Percentiles rank a stretch among this genome's conserved stretches.
These are phyloP conservation scores for Pseudachorutes palmiensis DNA, from an alignment of 1,140 invertebrate genomes.

Conservation along the genomic window DNA sequence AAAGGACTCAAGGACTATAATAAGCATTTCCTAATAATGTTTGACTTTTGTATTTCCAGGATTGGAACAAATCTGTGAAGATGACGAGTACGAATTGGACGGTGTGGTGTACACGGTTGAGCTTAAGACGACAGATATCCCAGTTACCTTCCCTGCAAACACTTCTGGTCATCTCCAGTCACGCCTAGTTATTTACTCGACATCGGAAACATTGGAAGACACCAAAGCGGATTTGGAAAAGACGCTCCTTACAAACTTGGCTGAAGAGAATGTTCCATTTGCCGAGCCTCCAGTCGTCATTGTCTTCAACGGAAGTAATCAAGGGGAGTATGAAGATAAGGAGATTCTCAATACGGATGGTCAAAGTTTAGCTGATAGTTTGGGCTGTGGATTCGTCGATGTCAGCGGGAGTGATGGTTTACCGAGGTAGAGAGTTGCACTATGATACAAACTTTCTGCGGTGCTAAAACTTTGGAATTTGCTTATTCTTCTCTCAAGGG, in stretches of 20 bases:
- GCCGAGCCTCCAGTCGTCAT: slow-evolving; percentile 57
- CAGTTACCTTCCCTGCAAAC: slow-evolving; percentile 24
- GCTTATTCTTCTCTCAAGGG: too few relatives aligned
- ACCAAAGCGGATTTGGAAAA: slow-evolving; percentile 84
- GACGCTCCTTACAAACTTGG: slow-evolving; percentile 79
- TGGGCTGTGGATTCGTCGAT: slow-evolving; percentile 38
- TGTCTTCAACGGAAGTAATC: slow-evolving; percentile 27
- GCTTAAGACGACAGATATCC: slow-evolving; percentile 32
- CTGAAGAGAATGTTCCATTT: slow-evolving; percentile 79
- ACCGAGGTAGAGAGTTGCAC: slow-evolving; percentile 19
- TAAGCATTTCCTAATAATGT: too few relatives aligned
- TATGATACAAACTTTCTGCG: too few relatives aligned
- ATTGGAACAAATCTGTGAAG: slow-evolving; percentile 56
- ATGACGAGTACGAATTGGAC: slow-evolving; percentile 77
- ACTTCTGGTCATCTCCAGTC: slow-evolving; percentile 34
- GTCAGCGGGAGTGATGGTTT: slow-evolving; percentile 26
- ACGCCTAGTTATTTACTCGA: slow-evolving; percentile 64
- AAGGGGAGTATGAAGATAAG: slow-evolving; percentile 27
- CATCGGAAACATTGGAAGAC: slow-evolving; percentile 83
- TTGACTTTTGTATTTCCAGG: slow-evolving; percentile 20
- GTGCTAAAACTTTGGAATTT: too few relatives aligned
- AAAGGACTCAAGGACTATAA: too few relatives aligned
- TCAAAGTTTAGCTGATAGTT: slow-evolving; percentile 38
- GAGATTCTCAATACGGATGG: slow-evolving; percentile 36
- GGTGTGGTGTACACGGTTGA: slow-evolving; percentile 61